Conservation (phyloP, 1,140 invertebrate species). For the Drosophila rufa region DNA sequence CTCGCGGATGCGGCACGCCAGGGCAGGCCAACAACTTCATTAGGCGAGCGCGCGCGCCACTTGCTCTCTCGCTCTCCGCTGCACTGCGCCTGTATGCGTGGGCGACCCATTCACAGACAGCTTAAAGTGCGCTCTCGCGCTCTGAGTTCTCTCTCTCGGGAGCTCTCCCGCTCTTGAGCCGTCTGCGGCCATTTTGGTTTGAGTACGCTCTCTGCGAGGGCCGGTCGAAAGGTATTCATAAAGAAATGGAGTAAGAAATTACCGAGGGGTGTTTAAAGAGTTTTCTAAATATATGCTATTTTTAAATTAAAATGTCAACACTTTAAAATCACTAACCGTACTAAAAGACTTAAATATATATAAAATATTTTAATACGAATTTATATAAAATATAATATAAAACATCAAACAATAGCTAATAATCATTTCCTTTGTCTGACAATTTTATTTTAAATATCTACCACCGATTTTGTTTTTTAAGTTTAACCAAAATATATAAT, state of each 20-base stretch:
- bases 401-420: too few relatives aligned
- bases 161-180: conserved; percentile 26
- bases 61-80: conserved; percentile 22
- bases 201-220: conserved; percentile 51
- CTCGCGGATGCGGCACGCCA: conserved; percentile 58
- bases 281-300: neutral
- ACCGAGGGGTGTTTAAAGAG: conserved; percentile 25
- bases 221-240: conserved; percentile 1
- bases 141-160: conserved; percentile 17
- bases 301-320: too few relatives aligned
- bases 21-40: conserved; percentile 71
- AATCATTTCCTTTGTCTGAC: too few relatives aligned
- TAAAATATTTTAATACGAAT: neutral
- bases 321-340: too few relatives aligned
- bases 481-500: too few relatives aligned
- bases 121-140: conserved; percentile 8
- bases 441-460: too few relatives aligned
- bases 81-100: conserved; percentile 23
- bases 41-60: conserved; percentile 52
- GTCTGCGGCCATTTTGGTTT: conserved; percentile 76
- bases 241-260: neutral
- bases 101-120: conserved; percentile 21
- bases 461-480: too few relatives aligned
- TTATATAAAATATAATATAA: too few relatives aligned
- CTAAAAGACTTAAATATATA: neutral